Evolutionary conservation across 2,113 vertebrate genomes (phyloP).

Genomic region (Orcinus orca): DNA sequence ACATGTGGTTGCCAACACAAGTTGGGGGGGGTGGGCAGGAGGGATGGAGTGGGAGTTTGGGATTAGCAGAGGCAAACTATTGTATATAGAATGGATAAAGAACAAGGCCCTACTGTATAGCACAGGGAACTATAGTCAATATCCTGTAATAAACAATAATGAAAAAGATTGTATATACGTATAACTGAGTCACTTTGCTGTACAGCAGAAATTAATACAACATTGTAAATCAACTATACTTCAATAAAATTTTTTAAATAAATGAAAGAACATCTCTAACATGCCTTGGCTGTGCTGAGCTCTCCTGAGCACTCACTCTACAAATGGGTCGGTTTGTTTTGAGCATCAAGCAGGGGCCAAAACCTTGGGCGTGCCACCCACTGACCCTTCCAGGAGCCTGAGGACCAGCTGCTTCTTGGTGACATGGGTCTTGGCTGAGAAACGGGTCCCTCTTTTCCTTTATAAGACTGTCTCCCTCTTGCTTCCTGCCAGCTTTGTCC

Average conservation of each 20-base stretch:
- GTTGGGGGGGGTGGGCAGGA: rapidly evolving
- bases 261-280: background rate
- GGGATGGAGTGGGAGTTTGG: background rate
- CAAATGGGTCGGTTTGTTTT: background rate
- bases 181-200: background rate
- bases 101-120: background rate
- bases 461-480: background rate
- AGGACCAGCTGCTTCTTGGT: background rate
- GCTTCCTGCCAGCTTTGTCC: conserved; percentile 26
- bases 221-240: background rate
- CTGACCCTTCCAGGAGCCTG: background rate
- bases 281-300: background rate
- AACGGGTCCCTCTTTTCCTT: background rate
- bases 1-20: background rate
- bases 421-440: background rate
- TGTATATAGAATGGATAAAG: background rate
- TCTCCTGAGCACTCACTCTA: background rate
- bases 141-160: background rate
- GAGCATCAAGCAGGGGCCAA: background rate
- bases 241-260: background rate
- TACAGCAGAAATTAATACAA: background rate
- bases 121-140: background rate
- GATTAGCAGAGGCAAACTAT: background rate
- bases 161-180: background rate
- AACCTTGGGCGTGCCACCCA: background rate